Percentiles rank a stretch among this genome's conserved stretches.
These are phyloP conservation scores for Ischnura elegans DNA, from an alignment of 2,888 invertebrate genomes.

Conservation along the genomic window DNA sequence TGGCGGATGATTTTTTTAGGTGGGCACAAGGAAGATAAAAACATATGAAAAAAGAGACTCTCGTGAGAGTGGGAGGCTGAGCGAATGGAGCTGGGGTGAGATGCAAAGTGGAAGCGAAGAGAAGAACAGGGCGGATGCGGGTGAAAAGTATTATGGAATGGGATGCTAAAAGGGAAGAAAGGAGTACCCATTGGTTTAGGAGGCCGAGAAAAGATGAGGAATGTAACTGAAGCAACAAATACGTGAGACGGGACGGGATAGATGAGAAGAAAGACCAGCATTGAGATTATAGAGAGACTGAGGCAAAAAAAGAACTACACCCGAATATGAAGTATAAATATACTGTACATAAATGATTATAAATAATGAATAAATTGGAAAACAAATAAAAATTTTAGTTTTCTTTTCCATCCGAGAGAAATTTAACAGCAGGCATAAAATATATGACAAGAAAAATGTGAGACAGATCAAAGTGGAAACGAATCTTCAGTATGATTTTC, in stretches of 20 bases:
- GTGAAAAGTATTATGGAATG: neutral
- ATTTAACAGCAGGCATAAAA: neutral
- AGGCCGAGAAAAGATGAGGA: neutral
- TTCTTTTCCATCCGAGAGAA: neutral
- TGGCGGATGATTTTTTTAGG: conserved; percentile 47
- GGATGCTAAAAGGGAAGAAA: neutral
- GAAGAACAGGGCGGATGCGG: neutral
- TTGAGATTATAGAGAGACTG: neutral
- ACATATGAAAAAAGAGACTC: conserved; percentile 6
- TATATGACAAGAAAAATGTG: too few relatives aligned
- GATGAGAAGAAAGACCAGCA: too few relatives aligned
- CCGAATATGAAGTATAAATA: neutral
- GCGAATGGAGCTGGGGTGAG: neutral
- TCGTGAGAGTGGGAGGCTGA: too few relatives aligned
- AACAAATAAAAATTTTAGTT: neutral
- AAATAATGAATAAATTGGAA: neutral
- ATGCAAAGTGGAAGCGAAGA: neutral
- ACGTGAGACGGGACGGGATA: too few relatives aligned
- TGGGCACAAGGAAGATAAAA: conserved; percentile 47
- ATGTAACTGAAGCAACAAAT: neutral
- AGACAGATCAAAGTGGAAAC: too few relatives aligned
- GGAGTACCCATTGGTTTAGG: neutral
- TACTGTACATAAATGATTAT: neutral
- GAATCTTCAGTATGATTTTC: too few relatives aligned
- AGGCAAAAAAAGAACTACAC: neutral